These are phyloP conservation scores for Cydia strobilella DNA, from an alignment of 1,140 invertebrate genomes.

Conservation along the genomic window DNA sequence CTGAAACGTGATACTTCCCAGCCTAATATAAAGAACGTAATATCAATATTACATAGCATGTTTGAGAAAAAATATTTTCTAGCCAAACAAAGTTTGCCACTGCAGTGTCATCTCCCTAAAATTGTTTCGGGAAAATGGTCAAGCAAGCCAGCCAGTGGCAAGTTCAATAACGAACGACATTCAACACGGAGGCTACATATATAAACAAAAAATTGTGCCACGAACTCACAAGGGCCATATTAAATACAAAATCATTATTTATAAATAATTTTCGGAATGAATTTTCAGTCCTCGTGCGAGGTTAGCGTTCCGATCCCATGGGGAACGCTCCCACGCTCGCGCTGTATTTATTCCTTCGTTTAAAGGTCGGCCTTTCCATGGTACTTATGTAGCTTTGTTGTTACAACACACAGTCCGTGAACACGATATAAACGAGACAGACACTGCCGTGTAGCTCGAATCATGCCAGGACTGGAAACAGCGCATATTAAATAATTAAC, in stretches of 20 bases:
- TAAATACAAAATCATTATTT: conserved; percentile 24
- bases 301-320: neutral
- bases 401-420: neutral
- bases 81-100: no score
- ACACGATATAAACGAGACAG: neutral
- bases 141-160: neutral
- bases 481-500: no score
- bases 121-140: neutral
- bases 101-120: neutral
- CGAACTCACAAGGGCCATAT: neutral
- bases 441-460: neutral
- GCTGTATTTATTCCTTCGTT: no score
- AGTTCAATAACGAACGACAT: neutral
- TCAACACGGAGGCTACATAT: neutral
- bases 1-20: no score
- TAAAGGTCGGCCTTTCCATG: conserved; percentile 22
- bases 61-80: no score
- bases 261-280: conserved; percentile 21
- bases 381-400: conserved; percentile 17
- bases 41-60: no score
- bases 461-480: neutral
- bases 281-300: neutral
- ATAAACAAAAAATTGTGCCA: neutral
- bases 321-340: no score
- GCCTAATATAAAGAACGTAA: no score